phyloP scores from a whole-genome alignment of 64 coral and sea anemone genomes.

The Pocillopora damicornis region DNA sequence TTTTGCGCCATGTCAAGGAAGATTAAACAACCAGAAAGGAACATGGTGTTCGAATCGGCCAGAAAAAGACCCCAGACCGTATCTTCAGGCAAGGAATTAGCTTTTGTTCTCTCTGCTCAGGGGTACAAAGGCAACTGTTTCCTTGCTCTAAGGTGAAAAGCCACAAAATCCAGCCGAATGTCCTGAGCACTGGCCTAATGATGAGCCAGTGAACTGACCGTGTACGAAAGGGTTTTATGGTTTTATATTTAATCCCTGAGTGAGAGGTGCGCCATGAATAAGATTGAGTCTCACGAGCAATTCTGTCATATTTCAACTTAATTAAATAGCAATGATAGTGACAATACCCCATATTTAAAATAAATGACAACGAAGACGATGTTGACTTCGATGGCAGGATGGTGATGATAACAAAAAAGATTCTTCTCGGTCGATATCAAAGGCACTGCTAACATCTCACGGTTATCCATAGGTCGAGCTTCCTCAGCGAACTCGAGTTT shows the following conservation, averaged over 20 bases:
- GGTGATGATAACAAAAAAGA: background rate
- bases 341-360: too few species aligned
- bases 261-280: too few species aligned
- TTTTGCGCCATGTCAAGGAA: slow-evolving; percentile 27
- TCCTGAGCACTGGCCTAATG: too few species aligned
- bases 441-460: background rate
- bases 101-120: background rate
- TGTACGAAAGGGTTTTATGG: too few species aligned
- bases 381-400: background rate
- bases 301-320: background rate
- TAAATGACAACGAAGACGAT: too few species aligned
- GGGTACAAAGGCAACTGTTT: background rate
- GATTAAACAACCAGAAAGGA: slow-evolving; percentile 39
- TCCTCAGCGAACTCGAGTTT: slow-evolving; percentile 23
- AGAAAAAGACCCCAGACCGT: slow-evolving; percentile 14
- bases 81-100: slow-evolving; percentile 33
- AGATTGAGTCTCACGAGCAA: too few species aligned
- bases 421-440: background rate
- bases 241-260: too few species aligned
- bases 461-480: slow-evolving; percentile 27
- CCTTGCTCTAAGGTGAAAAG: too few species aligned
- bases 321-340: too few species aligned
- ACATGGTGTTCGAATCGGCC: slow-evolving; percentile 39
- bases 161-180: too few species aligned
- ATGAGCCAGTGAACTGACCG: too few species aligned